phyloP scores from a whole-genome alignment of 2,797 vertebrate genomes.

The Myripristis jacobus region DNA sequence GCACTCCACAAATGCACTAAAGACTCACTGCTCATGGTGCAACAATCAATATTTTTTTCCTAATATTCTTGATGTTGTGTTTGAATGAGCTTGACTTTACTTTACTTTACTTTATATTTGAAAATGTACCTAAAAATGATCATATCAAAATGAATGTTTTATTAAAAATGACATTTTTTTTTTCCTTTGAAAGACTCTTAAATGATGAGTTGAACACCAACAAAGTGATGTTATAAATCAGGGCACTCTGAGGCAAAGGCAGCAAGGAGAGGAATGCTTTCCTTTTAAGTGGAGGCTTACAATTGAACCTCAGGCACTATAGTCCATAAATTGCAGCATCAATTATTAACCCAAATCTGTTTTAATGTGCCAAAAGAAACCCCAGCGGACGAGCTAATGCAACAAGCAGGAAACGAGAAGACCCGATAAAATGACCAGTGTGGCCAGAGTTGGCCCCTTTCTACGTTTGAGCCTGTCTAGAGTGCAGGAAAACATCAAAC shows the following conservation, averaged over 20 bases:
- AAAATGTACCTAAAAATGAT: constrained; percentile 62
- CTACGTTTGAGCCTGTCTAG: constrained; percentile 40
- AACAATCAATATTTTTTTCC: constrained; percentile 62
- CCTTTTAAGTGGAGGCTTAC: constrained; percentile 81
- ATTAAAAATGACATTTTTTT: constrained; percentile 63
- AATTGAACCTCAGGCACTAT: constrained; percentile 76
- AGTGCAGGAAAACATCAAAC: constrained; percentile 76
- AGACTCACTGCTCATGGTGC: constrained; percentile 49
- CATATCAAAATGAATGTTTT: constrained; percentile 60
- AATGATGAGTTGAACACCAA: constrained; percentile 66
- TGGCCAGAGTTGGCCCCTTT: constrained; percentile 58
- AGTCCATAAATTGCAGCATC: constrained; percentile 83
- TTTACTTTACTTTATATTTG: constrained; percentile 43
- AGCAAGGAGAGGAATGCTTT: constrained; percentile 71
- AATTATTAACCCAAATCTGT: constrained; percentile 85
- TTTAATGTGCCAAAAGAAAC: constrained; percentile 84
- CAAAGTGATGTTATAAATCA: constrained; percentile 75
- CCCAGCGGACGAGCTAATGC: constrained; percentile 79
- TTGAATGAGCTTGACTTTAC: constrained; percentile 39
- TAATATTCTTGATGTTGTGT: constrained; percentile 51
- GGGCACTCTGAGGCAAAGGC: constrained; percentile 53
- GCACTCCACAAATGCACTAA: constrained; percentile 38
- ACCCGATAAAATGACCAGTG: constrained; percentile 75
- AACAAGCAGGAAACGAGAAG: constrained; percentile 78
- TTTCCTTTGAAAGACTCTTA: constrained; percentile 49